Evolutionary conservation across 2,113 vertebrate genomes (phyloP).

Genomic region (Phodopus roborovskii): DNA sequence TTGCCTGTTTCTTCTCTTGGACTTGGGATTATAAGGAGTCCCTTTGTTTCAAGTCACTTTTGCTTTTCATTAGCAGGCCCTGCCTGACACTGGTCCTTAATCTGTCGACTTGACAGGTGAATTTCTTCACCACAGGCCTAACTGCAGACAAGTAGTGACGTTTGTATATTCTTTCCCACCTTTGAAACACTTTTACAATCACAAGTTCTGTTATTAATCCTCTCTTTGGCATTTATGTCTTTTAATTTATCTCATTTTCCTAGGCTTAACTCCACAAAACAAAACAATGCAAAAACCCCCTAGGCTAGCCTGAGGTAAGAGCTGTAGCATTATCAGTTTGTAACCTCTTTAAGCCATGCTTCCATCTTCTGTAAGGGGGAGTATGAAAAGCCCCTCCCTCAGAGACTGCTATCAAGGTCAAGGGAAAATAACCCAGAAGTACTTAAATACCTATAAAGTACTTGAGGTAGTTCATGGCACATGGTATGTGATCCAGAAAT

Average conservation of each 20-base stretch:
- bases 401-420: not conserved
- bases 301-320: not conserved
- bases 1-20: not conserved
- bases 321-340: not conserved
- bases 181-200: slow-evolving; percentile 16
- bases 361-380: not conserved
- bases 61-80: not conserved
- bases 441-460: not conserved
- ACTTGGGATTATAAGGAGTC: not conserved
- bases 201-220: not conserved
- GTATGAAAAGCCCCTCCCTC: not conserved
- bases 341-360: not conserved
- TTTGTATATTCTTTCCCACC: not conserved
- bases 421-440: not conserved
- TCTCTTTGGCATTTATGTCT: slow-evolving; percentile 22
- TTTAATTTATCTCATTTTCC: slow-evolving; percentile 10
- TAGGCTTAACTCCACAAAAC: not conserved
- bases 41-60: not conserved
- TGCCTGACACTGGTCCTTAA: not conserved
- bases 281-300: not conserved
- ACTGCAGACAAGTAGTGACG: not conserved
- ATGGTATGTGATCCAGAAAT: not conserved
- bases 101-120: slow-evolving; percentile 1
- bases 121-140: slow-evolving; percentile 17
- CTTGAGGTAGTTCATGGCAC: not conserved